These are phyloP conservation scores for Epizoanthus scotinus DNA, from an alignment of 92 coral and sea anemone species.

Conservation along the genomic window DNA sequence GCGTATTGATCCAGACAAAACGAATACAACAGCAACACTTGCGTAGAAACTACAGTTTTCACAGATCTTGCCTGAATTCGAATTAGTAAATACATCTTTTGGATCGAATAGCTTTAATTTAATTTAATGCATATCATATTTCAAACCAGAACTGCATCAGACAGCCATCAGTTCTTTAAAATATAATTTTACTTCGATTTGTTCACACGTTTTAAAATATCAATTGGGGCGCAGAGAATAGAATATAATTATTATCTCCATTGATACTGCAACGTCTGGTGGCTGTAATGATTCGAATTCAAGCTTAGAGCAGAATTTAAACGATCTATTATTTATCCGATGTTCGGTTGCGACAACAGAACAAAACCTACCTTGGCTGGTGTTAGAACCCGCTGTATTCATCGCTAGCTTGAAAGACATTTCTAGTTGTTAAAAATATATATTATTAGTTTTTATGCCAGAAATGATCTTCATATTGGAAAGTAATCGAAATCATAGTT, in stretches of 20 bases:
- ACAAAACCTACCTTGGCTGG: conserved; percentile 74
- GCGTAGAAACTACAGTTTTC: too few species aligned
- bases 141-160: too few species aligned
- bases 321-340: conserved; percentile 31
- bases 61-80: too few species aligned
- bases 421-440: conserved; percentile 54
- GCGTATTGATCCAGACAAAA: too few species aligned
- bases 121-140: too few species aligned
- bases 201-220: too few species aligned
- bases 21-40: too few species aligned
- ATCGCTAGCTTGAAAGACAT: conserved; percentile 93
- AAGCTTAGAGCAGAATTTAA: neutral
- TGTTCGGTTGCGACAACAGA: conserved; percentile 40
- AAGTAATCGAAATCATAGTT: neutral
- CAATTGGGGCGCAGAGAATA: neutral
- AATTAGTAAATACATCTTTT: too few species aligned
- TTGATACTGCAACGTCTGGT: neutral
- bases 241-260: neutral
- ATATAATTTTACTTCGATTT: too few species aligned
- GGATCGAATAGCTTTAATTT: too few species aligned
- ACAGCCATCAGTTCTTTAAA: too few species aligned
- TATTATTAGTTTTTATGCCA: neutral
- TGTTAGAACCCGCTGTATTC: conserved; percentile 75
- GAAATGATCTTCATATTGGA: neutral
- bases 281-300: conserved; percentile 31